A percentile compares a stretch with the other conserved stretches of the same genome.
Evolutionary conservation across 92 coral and sea anemone genomes (phyloP).

Genomic region (Metridium senile): DNA sequence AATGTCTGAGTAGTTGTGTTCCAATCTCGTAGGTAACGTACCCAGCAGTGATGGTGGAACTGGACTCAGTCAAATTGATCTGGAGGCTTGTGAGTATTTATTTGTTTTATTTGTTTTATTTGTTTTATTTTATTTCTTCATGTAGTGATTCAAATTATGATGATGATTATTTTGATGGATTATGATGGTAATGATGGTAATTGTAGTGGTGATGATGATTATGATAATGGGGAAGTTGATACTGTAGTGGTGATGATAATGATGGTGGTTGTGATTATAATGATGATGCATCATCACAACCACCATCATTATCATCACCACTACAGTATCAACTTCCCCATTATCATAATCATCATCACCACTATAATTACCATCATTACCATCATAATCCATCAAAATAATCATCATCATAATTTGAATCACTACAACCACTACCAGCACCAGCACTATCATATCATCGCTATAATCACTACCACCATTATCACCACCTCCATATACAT

Average conservation of each 20-base stretch:
- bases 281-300: no score
- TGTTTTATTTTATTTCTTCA: no score
- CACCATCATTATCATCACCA: no score
- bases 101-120: no score
- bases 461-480: not conserved
- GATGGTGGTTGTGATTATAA: no score
- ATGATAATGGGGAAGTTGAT: not conserved
- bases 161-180: not conserved
- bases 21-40: conserved; percentile 30
- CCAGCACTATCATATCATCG: not conserved
- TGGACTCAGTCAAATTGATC: conserved; percentile 90
- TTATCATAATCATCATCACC: not conserved
- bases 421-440: not conserved
- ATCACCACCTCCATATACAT: not conserved
- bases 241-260: no score
- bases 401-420: not conserved
- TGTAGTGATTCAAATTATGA: not conserved
- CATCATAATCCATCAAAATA: not conserved
- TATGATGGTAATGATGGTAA: not conserved
- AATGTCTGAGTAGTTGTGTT: no score
- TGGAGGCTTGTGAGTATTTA: conserved; percentile 77
- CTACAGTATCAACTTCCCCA: no score
- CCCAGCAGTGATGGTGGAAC: conserved; percentile 77
- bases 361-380: not conserved
- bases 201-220: no score